Evolutionary conservation across 1,140 invertebrate species (phyloP), one percentile per base, ranked within the genome.

Genomic region (Ceratosolen solmsi): DNA sequence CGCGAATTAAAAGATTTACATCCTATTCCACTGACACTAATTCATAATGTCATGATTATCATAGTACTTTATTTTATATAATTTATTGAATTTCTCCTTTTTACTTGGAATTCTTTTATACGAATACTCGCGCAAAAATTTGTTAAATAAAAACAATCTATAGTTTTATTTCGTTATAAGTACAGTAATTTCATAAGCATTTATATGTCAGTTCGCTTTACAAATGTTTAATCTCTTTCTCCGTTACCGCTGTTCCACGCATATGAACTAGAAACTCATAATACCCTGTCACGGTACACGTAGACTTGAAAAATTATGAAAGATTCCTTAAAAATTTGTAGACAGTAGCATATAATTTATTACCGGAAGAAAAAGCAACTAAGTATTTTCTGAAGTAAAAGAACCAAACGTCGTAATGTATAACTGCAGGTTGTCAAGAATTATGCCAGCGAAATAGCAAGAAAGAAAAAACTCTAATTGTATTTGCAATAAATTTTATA

Each of bases 1-100:
- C 46, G 30, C 46, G 60, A 78, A 78, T 70, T 78, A 77, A 38
- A 25, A 77, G 38, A 49, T 25, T 77, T n/a, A n/a, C 58, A 77
- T 77, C 65, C 20, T 0, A 9, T 25, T 27, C 25, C 30, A 17
- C 4, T 63, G 3, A 27, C 25, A 0, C 4, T 33, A 25, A 9
- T 33, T 33, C 33, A 8, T 46, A 8, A 8, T 46, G 0, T 63
- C 13, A 63, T 33, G 15, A 15, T 63, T 33, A 3, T 63, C 60
- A 13, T 63, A 36, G 30, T 33, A 33, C 25, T 36, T 63, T 33
- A 15, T 33, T 33, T 33, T n/a, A n/a, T n/a, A n/a, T n/a, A n/a
- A n/a, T n/a, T n/a, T n/a, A n/a, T n/a, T n/a, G n/a, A n/a, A n/a
- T n/a, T n/a, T n/a, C n/a, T n/a, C n/a, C n/a, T n/a, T n/a, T n/a